phyloP scores from a whole-genome alignment of 2,888 invertebrate genomes.

The Phasia obesa region DNA sequence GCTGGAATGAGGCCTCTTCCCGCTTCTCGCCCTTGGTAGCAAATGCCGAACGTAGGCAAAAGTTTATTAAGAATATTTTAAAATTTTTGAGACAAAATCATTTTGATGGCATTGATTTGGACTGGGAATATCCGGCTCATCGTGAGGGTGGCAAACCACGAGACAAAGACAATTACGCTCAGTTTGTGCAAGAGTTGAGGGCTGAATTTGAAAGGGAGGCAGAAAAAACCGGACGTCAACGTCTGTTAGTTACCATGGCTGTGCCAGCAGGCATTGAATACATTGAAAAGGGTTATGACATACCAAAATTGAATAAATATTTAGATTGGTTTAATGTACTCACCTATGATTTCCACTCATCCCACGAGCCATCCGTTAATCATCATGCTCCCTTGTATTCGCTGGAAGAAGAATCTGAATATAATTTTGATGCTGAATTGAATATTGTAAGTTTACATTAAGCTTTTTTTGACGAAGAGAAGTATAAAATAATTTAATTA shows the following conservation, averaged over 20 bases:
- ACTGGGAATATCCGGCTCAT: conserved; percentile 87
- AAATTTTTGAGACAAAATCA: conserved; percentile 95
- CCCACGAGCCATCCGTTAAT: conserved; percentile 94
- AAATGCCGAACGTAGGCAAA: conserved; percentile 88
- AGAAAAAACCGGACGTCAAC: conserved; percentile 90
- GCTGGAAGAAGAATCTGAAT: conserved; percentile 90
- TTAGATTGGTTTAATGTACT: conserved; percentile 96
- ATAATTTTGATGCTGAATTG: conserved; percentile 93
- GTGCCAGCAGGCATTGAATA: conserved; percentile 97
- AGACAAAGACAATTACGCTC: conserved; percentile 93
- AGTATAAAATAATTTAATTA: not conserved
- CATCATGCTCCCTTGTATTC: conserved; percentile 94
- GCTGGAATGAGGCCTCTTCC: conserved; percentile 96
- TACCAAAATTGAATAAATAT: conserved; percentile 92
- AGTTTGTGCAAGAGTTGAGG: conserved; percentile 92
- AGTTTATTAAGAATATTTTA: conserved; percentile 91
- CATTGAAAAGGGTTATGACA: conserved; percentile 95
- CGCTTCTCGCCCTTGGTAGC: conserved; percentile 95
- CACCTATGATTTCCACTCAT: conserved; percentile 96
- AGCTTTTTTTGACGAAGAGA: no score
- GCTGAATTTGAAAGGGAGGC: conserved; percentile 95
- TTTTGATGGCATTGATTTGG: conserved; percentile 95
- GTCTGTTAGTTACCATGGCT: conserved; percentile 94
- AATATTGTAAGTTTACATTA: conserved; percentile 89
- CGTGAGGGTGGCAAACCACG: conserved; percentile 88